Evolutionary conservation across 2,113 vertebrate species (phyloP).

Genomic region (Pycnonotus jocosus): DNA sequence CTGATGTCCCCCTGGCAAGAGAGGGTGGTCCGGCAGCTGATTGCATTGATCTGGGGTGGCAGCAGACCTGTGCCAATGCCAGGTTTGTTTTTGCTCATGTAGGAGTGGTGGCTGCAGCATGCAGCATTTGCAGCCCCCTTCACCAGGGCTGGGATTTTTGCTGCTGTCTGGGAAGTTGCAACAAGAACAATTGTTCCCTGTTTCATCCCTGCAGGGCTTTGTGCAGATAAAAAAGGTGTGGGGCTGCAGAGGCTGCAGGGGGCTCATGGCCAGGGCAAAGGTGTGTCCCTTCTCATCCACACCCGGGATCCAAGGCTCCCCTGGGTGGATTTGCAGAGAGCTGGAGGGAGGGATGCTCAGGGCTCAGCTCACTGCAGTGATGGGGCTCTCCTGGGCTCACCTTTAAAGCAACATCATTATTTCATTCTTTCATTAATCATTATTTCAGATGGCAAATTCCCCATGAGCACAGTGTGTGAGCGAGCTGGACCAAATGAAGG

Average conservation of each 20-base stretch:
- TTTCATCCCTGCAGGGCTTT: background rate
- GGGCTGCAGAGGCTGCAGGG: fast-evolving
- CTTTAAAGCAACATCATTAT: background rate
- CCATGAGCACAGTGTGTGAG: fast-evolving
- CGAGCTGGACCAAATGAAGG: background rate
- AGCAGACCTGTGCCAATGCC: background rate
- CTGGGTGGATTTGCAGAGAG: background rate
- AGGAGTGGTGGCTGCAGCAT: background rate
- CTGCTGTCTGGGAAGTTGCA: background rate
- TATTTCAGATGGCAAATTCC: background rate
- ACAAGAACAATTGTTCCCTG: background rate
- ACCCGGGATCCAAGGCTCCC: fast-evolving
- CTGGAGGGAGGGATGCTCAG: background rate
- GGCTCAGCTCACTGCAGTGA: background rate
- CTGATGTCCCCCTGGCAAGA: background rate
- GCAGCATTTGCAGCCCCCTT: fast-evolving
- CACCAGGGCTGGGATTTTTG: background rate
- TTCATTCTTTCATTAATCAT: background rate
- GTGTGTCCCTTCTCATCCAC: background rate
- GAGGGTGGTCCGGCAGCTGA: background rate
- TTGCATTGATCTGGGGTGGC: background rate
- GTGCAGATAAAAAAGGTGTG: background rate
- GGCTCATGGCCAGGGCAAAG: background rate
- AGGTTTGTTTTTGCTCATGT: background rate
- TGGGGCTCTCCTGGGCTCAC: background rate